Conservation (phyloP, 2,113 vertebrate species). For the Oophaga pumilio region DNA sequence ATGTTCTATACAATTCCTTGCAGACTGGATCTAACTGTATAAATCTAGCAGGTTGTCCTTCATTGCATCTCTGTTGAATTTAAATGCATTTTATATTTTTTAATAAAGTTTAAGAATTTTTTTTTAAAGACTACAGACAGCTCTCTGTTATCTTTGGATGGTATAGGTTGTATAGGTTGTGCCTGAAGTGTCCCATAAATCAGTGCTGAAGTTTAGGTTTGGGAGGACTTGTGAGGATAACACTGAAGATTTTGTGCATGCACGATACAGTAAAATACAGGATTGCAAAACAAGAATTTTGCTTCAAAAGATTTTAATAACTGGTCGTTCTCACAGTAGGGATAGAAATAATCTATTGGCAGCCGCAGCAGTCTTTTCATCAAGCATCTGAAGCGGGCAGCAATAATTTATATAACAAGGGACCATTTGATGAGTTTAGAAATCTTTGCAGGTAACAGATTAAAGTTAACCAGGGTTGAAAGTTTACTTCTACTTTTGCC, state of each 20-base stretch:
- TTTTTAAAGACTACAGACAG: no score
- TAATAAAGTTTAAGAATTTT: no score
- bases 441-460: neutral
- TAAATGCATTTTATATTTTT: no score
- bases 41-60: no score
- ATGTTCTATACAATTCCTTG: no score
- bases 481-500: neutral
- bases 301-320: slow-evolving; percentile 11
- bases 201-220: neutral
- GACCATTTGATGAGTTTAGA: slow-evolving; percentile 8
- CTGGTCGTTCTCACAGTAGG: neutral
- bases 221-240: neutral
- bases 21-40: no score
- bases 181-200: neutral
- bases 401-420: neutral
- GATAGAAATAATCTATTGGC: slow-evolving; percentile 1
- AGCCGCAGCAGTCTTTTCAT: neutral
- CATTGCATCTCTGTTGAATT: no score
- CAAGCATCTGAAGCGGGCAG: neutral
- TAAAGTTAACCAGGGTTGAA: neutral
- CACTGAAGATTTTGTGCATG: neutral
- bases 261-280: neutral
- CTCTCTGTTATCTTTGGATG: no score
- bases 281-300: slow-evolving; percentile 4
- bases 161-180: neutral